A percentile compares a stretch with the other conserved stretches of the same genome.
phyloP scores from a whole-genome alignment of 2,888 invertebrate species.

The Ormyrus nitidulus region DNA sequence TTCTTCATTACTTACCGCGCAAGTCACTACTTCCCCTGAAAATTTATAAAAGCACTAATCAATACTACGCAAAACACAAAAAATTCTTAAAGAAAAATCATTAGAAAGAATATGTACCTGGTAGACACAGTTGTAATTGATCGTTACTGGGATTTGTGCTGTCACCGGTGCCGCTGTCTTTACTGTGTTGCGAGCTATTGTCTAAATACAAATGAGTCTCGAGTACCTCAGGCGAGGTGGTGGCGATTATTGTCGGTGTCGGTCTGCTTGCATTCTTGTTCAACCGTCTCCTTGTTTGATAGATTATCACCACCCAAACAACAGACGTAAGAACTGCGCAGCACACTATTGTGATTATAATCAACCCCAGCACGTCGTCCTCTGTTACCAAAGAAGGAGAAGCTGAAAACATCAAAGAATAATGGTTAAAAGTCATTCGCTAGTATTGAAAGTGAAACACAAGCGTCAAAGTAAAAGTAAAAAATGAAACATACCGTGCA shows the following conservation, averaged over 20 bases:
- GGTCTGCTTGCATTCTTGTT: slow-evolving; percentile 77
- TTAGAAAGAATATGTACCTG: slow-evolving; percentile 62
- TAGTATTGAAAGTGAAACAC: background rate
- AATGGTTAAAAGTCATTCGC: background rate
- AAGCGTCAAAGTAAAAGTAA: too few species aligned
- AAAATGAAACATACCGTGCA: too few species aligned
- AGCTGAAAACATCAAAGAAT: slow-evolving; percentile 22
- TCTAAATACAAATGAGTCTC: slow-evolving; percentile 78
- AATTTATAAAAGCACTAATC: too few species aligned
- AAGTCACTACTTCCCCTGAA: slow-evolving; percentile 39
- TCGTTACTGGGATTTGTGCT: slow-evolving; percentile 85
- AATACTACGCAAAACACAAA: background rate
- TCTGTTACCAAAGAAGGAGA: slow-evolving; percentile 78
- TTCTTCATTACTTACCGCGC: slow-evolving; percentile 67
- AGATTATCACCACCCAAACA: slow-evolving; percentile 94
- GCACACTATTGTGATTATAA: slow-evolving; percentile 92
- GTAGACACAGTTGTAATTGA: slow-evolving; percentile 76
- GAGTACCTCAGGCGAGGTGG: slow-evolving; percentile 61
- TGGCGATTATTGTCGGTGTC: slow-evolving; percentile 68
- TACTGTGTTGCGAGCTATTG: slow-evolving; percentile 86
- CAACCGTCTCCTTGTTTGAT: slow-evolving; percentile 86
- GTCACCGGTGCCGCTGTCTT: slow-evolving; percentile 89
- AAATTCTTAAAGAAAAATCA: slow-evolving; percentile 5
- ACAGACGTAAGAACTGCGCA: slow-evolving; percentile 94
- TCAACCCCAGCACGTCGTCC: slow-evolving; percentile 89